These are phyloP conservation scores for Sebastiscus tertius DNA, from an alignment of 2,797 vertebrate genomes.

Conservation along the genomic window DNA sequence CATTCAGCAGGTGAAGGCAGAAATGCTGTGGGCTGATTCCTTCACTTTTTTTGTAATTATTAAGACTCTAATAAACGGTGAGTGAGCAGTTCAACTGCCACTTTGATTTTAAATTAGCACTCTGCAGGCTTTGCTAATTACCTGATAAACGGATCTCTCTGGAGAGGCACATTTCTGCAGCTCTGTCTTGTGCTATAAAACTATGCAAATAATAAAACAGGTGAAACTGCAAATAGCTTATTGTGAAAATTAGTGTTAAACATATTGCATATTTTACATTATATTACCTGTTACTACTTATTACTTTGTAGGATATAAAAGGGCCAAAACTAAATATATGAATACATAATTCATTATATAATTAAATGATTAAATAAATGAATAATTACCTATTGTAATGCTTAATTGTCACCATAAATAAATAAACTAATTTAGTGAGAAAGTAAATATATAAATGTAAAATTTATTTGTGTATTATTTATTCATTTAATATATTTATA, in stretches of 20 bases:
- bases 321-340: neutral
- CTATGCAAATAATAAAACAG: neutral
- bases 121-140: conserved; percentile 40
- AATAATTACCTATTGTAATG: too few relatives aligned
- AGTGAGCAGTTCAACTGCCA: conserved; percentile 15
- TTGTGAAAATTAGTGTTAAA: neutral
- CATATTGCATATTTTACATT: neutral
- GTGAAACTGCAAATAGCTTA: neutral
- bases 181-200: neutral
- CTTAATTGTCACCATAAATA: too few relatives aligned
- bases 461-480: too few relatives aligned
- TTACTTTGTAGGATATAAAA: neutral
- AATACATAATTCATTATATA: too few relatives aligned
- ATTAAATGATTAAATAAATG: too few relatives aligned
- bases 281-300: neutral
- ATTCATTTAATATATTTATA: too few relatives aligned
- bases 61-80: neutral
- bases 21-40: neutral
- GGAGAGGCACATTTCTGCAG: neutral
- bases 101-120: conserved; percentile 18
- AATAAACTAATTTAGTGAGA: too few relatives aligned
- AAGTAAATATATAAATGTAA: too few relatives aligned
- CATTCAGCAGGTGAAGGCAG: neutral
- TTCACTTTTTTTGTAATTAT: neutral
- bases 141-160: conserved; percentile 28